Conservation (phyloP, 1,140 invertebrate genomes). For the Formica selysi region DNA sequence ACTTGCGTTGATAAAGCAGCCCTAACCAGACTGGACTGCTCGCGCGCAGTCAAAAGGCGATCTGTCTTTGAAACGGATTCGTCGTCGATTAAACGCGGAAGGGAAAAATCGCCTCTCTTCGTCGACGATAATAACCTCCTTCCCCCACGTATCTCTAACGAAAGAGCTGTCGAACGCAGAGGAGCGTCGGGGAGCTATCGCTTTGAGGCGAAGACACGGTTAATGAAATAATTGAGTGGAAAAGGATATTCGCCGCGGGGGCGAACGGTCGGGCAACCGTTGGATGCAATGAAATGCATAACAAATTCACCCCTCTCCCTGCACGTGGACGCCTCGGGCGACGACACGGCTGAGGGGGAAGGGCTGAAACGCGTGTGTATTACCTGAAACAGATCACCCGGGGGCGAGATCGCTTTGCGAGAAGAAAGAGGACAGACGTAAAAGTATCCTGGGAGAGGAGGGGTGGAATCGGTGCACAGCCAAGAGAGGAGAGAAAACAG, state of each 20-base stretch:
- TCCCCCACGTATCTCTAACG: neutral
- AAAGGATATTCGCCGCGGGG: conserved; percentile 40
- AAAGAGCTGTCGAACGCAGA: conserved; percentile 34
- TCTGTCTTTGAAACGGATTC: conserved; percentile 41
- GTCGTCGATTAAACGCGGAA: conserved; percentile 19
- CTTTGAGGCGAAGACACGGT: conserved; percentile 50
- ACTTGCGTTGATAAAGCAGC: conserved; percentile 35
- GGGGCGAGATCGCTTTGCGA: conserved; percentile 7
- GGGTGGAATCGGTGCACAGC: conserved; percentile 16
- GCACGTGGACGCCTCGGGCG: conserved; percentile 36
- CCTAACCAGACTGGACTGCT: neutral
- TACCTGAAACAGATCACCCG: conserved; percentile 59
- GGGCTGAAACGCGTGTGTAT: conserved; percentile 40
- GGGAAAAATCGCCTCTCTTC: conserved; percentile 30
- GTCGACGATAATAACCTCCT: conserved; percentile 1
- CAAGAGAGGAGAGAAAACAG: conserved; percentile 42
- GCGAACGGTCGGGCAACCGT: neutral
- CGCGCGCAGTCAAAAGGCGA: neutral
- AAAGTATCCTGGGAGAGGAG: conserved; percentile 36
- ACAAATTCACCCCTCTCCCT: conserved; percentile 23
- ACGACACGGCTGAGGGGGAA: neutral
- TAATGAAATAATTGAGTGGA: conserved; percentile 56
- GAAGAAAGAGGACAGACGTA: conserved; percentile 3
- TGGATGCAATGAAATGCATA: conserved; percentile 57
- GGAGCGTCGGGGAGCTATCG: neutral